Conservation (phyloP, 1,140 invertebrate species). For the Metaphire vulgaris region DNA sequence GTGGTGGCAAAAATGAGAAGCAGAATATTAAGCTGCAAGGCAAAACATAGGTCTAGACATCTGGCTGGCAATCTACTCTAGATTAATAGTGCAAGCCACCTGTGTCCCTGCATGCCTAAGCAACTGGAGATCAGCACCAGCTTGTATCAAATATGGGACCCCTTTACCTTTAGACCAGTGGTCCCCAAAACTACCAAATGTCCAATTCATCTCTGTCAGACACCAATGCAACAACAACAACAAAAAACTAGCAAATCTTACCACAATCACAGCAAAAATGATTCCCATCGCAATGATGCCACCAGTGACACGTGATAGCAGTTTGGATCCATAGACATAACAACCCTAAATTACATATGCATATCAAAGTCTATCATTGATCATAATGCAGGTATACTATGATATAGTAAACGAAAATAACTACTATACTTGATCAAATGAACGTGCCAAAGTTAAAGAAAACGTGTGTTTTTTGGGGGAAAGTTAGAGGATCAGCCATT, state of each 20-base stretch:
- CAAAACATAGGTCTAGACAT: too few relatives aligned
- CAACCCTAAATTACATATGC: slow-evolving; percentile 11
- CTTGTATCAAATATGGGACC: too few relatives aligned
- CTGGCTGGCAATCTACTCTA: too few relatives aligned
- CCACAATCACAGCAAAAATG: slow-evolving; percentile 13
- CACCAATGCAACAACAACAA: too few relatives aligned
- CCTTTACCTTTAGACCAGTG: too few relatives aligned
- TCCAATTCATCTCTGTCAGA: too few relatives aligned
- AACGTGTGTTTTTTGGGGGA: not conserved
- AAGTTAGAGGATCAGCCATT: not conserved
- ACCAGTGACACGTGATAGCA: not conserved
- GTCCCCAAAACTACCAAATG: too few relatives aligned
- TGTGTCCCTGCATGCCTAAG: too few relatives aligned
- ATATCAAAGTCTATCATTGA: not conserved
- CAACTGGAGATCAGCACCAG: too few relatives aligned
- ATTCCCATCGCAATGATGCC: slow-evolving; percentile 17
- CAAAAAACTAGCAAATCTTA: not conserved
- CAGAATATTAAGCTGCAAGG: too few relatives aligned
- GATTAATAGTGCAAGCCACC: too few relatives aligned
- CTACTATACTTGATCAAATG: not conserved
- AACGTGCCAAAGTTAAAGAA: not conserved
- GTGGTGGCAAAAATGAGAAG: too few relatives aligned
- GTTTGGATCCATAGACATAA: slow-evolving; percentile 12
- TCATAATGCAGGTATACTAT: not conserved
- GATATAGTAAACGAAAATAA: not conserved